phyloP scores from a whole-genome alignment of 2,888 invertebrate species.

The Ganaspis brasiliensis region DNA sequence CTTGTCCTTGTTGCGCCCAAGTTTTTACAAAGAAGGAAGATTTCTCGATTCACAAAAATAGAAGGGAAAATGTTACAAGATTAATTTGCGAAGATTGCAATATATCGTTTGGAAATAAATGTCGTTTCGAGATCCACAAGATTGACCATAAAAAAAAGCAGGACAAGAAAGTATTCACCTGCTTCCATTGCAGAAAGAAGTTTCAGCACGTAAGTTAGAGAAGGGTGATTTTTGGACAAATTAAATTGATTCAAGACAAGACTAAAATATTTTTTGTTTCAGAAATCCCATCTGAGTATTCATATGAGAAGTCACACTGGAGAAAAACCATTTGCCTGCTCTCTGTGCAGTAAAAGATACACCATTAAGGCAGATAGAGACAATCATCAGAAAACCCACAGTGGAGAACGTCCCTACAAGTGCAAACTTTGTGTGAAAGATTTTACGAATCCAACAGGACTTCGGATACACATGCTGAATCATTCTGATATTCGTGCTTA shows the following conservation, averaged over 20 bases:
- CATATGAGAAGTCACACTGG: constrained; percentile 54
- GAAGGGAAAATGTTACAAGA: constrained; percentile 30
- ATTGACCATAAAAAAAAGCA: constrained; percentile 33
- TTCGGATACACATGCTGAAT: constrained; percentile 59
- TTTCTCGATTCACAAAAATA: constrained; percentile 49
- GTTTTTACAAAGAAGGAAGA: constrained; percentile 46
- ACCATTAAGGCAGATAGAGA: constrained; percentile 52
- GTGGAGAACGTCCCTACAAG: constrained; percentile 50
- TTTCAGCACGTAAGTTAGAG: constrained; percentile 52
- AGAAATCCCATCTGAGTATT: constrained; percentile 52
- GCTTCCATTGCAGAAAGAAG: constrained; percentile 51
- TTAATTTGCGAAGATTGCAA: constrained; percentile 48
- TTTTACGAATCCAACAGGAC: constrained; percentile 49
- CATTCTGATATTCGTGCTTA: constrained; percentile 63
- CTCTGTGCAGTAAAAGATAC: constrained; percentile 48
- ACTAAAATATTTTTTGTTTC: constrained; percentile 41
- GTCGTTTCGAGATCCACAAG: constrained; percentile 50
- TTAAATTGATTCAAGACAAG: too few relatives aligned
- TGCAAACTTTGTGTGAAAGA: constrained; percentile 51
- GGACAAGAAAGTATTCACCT: constrained; percentile 12
- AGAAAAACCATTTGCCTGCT: constrained; percentile 49
- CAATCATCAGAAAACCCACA: constrained; percentile 51
- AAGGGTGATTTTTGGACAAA: too few relatives aligned
- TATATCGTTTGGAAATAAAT: constrained; percentile 42
- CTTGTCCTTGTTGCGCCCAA: constrained; percentile 47